Conservation (phyloP, 2,797 vertebrate species). For the Rhodeus uyekii region DNA sequence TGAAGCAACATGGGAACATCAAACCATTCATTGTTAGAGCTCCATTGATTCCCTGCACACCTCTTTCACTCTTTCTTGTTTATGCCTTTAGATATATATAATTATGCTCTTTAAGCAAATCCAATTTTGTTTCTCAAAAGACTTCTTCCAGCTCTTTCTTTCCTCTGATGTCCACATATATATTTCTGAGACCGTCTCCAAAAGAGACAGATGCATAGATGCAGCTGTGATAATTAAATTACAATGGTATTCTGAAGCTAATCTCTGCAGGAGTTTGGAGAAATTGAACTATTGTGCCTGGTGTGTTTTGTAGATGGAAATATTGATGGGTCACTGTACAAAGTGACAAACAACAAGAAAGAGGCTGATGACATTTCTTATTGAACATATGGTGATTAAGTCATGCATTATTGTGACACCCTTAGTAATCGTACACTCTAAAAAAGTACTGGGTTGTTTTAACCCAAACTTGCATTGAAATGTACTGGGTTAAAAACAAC, state of each 20-base stretch:
- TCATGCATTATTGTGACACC: background rate
- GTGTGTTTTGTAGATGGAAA: background rate
- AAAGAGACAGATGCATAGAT: background rate
- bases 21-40: background rate
- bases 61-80: background rate
- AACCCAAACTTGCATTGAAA: too few species aligned
- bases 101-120: slow-evolving; percentile 46
- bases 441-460: too few species aligned
- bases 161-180: background rate
- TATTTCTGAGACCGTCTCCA: background rate
- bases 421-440: background rate
- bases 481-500: too few species aligned
- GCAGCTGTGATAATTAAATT: slow-evolving; percentile 21
- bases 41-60: slow-evolving; percentile 13
- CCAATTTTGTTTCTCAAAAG: slow-evolving; percentile 37
- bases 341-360: background rate
- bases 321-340: background rate
- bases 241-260: background rate
- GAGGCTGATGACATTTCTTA: background rate
- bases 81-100: slow-evolving; percentile 42
- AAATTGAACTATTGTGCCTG: background rate
- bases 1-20: background rate
- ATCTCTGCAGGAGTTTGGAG: background rate
- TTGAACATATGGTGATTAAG: background rate
- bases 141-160: slow-evolving; percentile 27